These are phyloP conservation scores for Holacanthella duospinosa DNA, from an alignment of 2,888 invertebrate species.

Conservation along the genomic window DNA sequence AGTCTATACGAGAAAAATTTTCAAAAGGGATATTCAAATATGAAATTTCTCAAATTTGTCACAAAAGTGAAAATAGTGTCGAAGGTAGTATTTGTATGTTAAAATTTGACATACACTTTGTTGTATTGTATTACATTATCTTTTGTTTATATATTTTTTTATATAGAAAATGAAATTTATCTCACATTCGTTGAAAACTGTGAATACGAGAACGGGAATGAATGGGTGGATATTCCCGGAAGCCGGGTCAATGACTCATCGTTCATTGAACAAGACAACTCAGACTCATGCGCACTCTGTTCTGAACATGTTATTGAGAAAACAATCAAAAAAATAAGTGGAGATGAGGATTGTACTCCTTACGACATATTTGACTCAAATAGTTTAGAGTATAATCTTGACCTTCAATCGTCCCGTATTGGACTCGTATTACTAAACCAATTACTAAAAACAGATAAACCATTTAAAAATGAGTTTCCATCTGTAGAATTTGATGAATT, in stretches of 20 bases:
- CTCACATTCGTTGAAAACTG: neutral
- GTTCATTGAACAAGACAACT: neutral
- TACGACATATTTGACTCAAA: neutral
- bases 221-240: neutral
- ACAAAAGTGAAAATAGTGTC: no score
- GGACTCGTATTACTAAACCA: neutral
- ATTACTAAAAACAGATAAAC: neutral
- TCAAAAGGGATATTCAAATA: no score
- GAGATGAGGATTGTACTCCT: neutral
- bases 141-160: no score
- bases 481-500: neutral
- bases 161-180: no score
- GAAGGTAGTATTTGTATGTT: no score
- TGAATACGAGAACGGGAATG: neutral
- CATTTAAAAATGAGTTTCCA: neutral
- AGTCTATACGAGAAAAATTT: no score
- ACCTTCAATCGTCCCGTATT: neutral
- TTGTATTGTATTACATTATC: no score
- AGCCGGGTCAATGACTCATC: neutral
- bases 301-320: neutral
- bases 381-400: neutral
- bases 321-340: neutral
- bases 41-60: no score
- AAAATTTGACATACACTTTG: no score
- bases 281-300: neutral